These are phyloP conservation scores for Paradoxurus hermaphroditus DNA, from an alignment of 2,113 vertebrate species.

Conservation along the genomic window DNA sequence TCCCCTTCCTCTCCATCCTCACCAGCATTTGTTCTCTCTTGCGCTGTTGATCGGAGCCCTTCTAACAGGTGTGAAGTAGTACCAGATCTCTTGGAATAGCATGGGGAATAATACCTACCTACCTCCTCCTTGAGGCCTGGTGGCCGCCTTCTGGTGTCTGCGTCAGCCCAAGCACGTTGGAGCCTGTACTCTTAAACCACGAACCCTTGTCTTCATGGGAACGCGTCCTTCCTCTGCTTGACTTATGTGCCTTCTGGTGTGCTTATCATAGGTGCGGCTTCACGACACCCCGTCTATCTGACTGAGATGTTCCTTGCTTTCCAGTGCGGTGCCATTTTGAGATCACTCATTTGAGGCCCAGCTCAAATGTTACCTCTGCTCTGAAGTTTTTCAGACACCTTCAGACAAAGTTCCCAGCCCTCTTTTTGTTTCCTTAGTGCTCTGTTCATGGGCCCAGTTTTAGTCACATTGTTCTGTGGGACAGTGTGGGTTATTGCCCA, in stretches of 20 bases:
- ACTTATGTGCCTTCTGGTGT: neutral
- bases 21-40: neutral
- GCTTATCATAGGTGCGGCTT: neutral
- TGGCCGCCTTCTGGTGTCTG: neutral
- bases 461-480: neutral
- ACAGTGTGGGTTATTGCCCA: neutral
- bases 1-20: neutral
- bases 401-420: neutral
- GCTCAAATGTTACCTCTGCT: neutral
- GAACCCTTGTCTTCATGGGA: neutral
- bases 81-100: neutral
- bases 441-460: neutral
- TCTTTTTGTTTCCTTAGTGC: neutral
- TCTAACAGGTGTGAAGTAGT: neutral
- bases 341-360: neutral
- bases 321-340: neutral
- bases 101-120: accelerated
- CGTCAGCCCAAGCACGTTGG: neutral
- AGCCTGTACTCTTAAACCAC: neutral
- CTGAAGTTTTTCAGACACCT: neutral
- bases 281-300: neutral
- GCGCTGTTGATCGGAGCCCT: neutral
- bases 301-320: neutral
- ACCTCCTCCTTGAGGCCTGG: too few species aligned
- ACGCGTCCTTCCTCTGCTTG: neutral